Evolutionary conservation across 2,888 invertebrate genomes (phyloP).

Genomic region (Rhingia campestris): DNA sequence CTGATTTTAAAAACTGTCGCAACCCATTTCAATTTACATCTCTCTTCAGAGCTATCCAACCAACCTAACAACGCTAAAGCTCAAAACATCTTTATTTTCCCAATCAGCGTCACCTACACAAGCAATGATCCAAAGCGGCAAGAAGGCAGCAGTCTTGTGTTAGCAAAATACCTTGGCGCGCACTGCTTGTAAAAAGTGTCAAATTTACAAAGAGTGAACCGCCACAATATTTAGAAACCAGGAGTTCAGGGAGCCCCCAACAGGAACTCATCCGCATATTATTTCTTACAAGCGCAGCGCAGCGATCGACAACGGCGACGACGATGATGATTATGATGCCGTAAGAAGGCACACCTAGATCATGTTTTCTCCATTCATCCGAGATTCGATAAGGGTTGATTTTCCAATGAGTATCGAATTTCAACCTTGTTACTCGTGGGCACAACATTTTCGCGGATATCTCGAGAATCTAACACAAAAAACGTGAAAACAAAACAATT

Average conservation of each 20-base stretch:
- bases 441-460: conserved; percentile 69
- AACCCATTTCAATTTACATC: neutral
- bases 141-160: conserved; percentile 38
- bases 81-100: conserved; percentile 28
- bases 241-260: conserved; percentile 66
- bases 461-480: conserved; percentile 55
- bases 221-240: conserved; percentile 71
- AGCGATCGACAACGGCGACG: conserved; percentile 11
- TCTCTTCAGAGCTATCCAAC: neutral
- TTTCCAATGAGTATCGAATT: conserved; percentile 62
- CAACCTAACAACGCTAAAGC: conserved; percentile 25
- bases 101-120: conserved; percentile 23
- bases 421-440: conserved; percentile 56
- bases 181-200: conserved; percentile 68
- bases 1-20: neutral
- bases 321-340: conserved; percentile 64
- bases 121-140: conserved; percentile 37
- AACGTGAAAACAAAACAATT: conserved; percentile 72
- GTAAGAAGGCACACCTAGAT: conserved; percentile 75
- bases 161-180: conserved; percentile 46
- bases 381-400: conserved; percentile 72
- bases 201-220: conserved; percentile 72
- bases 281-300: conserved; percentile 51
- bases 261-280: conserved; percentile 53
- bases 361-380: conserved; percentile 73